Conservation (phyloP, 2,888 invertebrate species). For the Eupelmus urozonus region DNA sequence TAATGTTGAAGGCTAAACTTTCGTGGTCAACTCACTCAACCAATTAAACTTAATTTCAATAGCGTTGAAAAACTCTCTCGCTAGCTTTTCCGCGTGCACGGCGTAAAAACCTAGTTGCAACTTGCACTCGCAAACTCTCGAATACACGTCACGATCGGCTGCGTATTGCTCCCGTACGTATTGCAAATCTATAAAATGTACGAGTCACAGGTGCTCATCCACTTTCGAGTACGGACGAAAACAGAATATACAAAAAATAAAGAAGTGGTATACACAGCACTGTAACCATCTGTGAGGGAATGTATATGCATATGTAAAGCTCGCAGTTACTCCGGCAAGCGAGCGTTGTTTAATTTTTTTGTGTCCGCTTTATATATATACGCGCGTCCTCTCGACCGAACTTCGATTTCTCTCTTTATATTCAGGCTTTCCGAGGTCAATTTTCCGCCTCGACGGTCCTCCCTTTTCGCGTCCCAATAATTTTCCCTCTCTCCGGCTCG, state of each 20-base stretch:
- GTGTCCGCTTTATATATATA: neutral
- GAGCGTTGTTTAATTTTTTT: neutral
- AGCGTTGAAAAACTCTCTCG: too few species aligned
- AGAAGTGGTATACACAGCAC: conserved; percentile 11
- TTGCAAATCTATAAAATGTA: too few species aligned
- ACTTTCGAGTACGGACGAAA: too few species aligned
- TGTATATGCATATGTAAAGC: conserved; percentile 41
- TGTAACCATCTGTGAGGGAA: conserved; percentile 38
- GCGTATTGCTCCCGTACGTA: neutral
- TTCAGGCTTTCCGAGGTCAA: conserved; percentile 36
- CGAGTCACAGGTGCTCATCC: neutral
- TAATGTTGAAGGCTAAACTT: too few species aligned
- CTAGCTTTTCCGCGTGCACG: too few species aligned
- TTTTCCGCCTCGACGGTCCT: conserved; percentile 38
- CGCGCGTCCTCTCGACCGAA: conserved; percentile 9
- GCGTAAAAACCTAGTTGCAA: too few species aligned
- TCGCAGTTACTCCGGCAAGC: neutral
- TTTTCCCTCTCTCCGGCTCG: neutral
- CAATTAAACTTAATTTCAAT: too few species aligned
- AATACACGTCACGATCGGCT: neutral
- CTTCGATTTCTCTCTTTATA: conserved; percentile 23
- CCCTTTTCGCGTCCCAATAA: conserved; percentile 42
- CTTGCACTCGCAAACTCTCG: too few species aligned
- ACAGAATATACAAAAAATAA: conserved; percentile 30
- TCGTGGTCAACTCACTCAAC: too few species aligned